A percentile compares a stretch with the other conserved stretches of the same genome.
These are phyloP conservation scores for Orthonyx spaldingii DNA, from an alignment of 2,113 vertebrate genomes.

Conservation along the genomic window DNA sequence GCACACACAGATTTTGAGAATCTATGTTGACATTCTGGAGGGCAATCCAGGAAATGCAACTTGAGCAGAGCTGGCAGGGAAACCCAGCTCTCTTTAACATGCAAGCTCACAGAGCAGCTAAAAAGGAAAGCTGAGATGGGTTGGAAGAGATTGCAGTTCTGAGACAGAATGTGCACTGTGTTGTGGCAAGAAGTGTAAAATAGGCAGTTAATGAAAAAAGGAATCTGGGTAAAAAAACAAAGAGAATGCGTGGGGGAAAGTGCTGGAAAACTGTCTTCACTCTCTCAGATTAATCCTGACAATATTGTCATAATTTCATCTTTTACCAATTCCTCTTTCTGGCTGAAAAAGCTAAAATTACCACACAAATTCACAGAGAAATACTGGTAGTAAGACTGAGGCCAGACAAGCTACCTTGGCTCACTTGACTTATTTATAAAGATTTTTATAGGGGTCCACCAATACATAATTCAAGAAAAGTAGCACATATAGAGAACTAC, in stretches of 20 bases:
- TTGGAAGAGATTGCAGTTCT: background rate
- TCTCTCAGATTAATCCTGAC: background rate
- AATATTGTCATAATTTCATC: background rate
- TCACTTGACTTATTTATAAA: background rate
- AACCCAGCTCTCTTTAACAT: background rate
- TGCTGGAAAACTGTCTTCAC: background rate
- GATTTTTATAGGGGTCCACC: background rate
- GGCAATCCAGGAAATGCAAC: background rate
- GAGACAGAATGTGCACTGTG: background rate
- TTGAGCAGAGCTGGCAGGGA: background rate
- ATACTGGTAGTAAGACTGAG: background rate
- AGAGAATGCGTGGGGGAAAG: rapidly evolving
- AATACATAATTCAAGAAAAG: background rate
- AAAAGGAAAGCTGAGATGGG: background rate
- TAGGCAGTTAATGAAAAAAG: background rate
- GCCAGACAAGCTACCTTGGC: background rate
- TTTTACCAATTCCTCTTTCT: background rate
- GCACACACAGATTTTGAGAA: background rate
- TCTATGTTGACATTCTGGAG: background rate
- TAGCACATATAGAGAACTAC: background rate
- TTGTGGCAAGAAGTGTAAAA: background rate
- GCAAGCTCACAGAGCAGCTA: background rate
- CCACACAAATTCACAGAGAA: background rate
- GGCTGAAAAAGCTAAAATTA: background rate
- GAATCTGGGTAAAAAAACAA: background rate